Conservation (phyloP, 92 coral and sea anemone genomes). For the Epizoanthus ramosus region DNA sequence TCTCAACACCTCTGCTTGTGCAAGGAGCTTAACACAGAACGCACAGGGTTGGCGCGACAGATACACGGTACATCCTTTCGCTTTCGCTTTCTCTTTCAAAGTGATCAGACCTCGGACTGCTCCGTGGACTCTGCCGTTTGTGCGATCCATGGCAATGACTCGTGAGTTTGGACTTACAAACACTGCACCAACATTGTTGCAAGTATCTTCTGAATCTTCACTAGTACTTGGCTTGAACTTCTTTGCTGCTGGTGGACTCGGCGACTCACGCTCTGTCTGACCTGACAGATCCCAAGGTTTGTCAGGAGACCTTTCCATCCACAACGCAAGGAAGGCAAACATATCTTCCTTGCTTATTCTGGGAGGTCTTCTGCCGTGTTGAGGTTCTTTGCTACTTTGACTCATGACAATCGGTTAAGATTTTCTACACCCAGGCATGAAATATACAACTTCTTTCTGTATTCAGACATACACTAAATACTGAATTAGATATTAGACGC, state of each 20-base stretch:
- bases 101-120: conserved; percentile 60
- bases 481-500: too few species aligned
- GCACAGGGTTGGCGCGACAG: conserved; percentile 73
- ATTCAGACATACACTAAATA: too few species aligned
- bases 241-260: neutral
- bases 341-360: conserved; percentile 32
- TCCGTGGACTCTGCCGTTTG: conserved; percentile 66
- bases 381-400: neutral
- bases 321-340: conserved; percentile 43
- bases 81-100: conserved; percentile 58
- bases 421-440: too few species aligned
- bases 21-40: conserved; percentile 67
- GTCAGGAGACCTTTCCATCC: conserved; percentile 50
- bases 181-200: conserved; percentile 63
- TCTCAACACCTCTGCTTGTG: conserved; percentile 55
- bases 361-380: neutral
- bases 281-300: neutral
- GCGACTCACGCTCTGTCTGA: neutral
- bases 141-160: conserved; percentile 66
- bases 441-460: conserved; percentile 1
- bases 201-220: neutral
- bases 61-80: conserved; percentile 54
- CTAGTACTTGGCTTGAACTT: neutral
- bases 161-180: conserved; percentile 63
- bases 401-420: neutral